Percentiles rank a stretch among this genome's conserved stretches.
Conservation (phyloP, 23 tunicate genomes). For the Trididemnum miniatum region DNA sequence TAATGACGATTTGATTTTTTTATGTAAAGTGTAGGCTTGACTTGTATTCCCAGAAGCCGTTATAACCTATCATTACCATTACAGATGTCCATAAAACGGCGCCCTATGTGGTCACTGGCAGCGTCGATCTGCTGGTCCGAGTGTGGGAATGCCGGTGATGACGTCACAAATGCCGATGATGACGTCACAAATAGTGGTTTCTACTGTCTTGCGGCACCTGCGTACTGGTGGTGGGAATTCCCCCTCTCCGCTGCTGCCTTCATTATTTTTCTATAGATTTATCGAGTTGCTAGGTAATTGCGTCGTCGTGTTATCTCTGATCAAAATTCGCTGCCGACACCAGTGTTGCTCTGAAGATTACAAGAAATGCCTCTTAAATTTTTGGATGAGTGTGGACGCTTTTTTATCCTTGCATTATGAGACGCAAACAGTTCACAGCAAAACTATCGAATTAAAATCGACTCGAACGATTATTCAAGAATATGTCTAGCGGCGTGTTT, state of each 20-base stretch:
- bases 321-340: background rate
- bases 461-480: background rate
- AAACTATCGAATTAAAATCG: no score
- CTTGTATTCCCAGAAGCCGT: no score
- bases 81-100: conserved; percentile 92
- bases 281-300: background rate
- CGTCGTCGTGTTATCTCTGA: no score
- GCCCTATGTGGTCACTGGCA: conserved; percentile 87
- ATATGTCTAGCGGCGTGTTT: conserved; percentile 11
- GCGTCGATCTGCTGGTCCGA: conserved; percentile 83
- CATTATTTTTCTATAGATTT: background rate
- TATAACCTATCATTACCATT: no score
- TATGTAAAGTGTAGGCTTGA: no score
- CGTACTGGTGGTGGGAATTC: background rate
- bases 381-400: background rate
- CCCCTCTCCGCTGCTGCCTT: background rate
- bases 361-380: no score
- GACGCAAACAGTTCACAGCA: no score
- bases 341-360: no score
- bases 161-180: no score
- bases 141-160: conserved; percentile 98
- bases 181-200: no score
- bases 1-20: no score
- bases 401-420: background rate
- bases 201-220: no score